Base-by-base conservation (phyloP, 2,797 vertebrate species). In the Falco cherrug region DNA sequence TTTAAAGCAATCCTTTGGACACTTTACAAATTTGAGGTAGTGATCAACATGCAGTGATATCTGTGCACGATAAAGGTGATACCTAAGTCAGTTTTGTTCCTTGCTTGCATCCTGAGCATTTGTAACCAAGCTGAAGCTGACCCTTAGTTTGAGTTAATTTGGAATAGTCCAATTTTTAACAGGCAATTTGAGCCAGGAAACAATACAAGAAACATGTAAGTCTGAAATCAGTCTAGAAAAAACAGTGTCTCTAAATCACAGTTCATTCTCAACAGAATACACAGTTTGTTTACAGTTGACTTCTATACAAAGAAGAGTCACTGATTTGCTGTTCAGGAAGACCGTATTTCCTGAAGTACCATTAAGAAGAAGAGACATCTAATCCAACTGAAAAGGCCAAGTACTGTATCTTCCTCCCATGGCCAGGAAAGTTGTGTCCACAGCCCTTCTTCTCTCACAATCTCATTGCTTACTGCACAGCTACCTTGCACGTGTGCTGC, bases 391-490 rank as follows among this genome's bases (percentile, higher is more conserved):
- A 41, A 25, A 51, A 63, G 54, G 48, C 25, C 37, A 37, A 28
- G 47, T 13, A 15, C 41, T 7, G 0, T 2, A 43, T 25, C 37
- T 10, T 61, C 65, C 37, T 82, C 25, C 48, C 33, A 14, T 0
- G 10, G 54, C 14, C 37, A n/a, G 59, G 39, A 37, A 47, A 47
- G 21, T 5, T 1, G 0, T 4, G 35, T 8, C 33, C 35, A 17
- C 31, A 71, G 76, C 47, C 70, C 39, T n/a, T 16, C 51, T 64
- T 37, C 35, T 28, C 57, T 29, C 76, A 33, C 53, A 18, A 19
- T 2, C 47, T 15, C 47, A 1, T 2, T 16, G 33, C n/a, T 26
- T 6, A 37, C 15, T 0, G 1, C 51, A 53, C 67, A 73, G 8
- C 39, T 2, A 21, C 29, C n/a, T n/a, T 6, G 16, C 43, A 16